These are phyloP conservation scores for Oxystoma pomonae DNA, from an alignment of 2,888 invertebrate species.

Conservation along the genomic window DNA sequence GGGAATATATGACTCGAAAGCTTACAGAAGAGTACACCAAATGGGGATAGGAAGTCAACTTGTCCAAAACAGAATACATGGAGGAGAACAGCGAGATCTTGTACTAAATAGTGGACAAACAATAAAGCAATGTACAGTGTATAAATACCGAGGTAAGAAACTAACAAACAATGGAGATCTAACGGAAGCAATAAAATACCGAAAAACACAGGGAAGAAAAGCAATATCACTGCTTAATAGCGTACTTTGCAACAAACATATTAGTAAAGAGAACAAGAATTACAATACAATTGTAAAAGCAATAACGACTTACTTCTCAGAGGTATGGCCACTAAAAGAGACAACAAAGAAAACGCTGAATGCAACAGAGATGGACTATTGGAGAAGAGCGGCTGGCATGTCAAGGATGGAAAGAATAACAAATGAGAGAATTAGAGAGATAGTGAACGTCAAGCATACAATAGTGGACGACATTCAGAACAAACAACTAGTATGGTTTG, in stretches of 20 bases:
- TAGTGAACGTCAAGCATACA: no score
- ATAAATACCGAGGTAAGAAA: background rate
- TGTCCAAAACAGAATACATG: background rate
- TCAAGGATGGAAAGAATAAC: background rate
- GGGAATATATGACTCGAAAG: background rate
- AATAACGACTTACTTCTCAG: background rate
- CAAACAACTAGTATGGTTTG: no score
- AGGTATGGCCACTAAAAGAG: background rate
- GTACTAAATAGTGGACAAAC: background rate
- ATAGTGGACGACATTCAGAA: no score
- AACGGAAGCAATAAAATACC: background rate
- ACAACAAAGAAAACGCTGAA: background rate
- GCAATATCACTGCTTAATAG: background rate
- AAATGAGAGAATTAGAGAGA: no score
- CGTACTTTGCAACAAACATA: background rate
- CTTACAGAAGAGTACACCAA: background rate
- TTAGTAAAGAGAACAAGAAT: background rate
- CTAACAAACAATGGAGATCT: background rate
- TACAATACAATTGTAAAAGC: background rate
- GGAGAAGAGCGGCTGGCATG: background rate
- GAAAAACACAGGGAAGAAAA: constrained; percentile 3
- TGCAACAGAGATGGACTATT: background rate
- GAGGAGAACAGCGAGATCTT: constrained; percentile 1
- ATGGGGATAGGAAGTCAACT: background rate
- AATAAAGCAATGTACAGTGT: background rate